phyloP scores from a whole-genome alignment of 2,797 vertebrate genomes.

The Manis pentadactyla region DNA sequence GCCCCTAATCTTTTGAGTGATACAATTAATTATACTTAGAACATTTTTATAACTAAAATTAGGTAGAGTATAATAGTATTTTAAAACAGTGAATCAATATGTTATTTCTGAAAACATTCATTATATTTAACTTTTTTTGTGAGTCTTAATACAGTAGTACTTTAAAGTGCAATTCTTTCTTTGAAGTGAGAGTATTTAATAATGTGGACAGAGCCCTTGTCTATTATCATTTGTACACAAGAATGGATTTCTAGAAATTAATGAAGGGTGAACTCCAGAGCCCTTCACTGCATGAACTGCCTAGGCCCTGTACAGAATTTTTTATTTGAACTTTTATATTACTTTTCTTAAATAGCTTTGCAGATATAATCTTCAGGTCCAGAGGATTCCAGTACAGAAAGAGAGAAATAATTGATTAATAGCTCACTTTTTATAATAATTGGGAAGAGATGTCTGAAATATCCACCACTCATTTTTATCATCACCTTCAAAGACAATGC shows the following conservation, averaged over 20 bases:
- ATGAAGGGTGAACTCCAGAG: background rate
- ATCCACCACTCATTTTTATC: background rate
- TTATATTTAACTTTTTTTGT: background rate
- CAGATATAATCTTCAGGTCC: background rate
- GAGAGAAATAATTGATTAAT: background rate
- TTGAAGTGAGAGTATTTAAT: background rate
- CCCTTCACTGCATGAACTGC: background rate
- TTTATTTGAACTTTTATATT: background rate
- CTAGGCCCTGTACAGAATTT: background rate
- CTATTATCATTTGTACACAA: background rate
- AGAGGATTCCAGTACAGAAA: background rate
- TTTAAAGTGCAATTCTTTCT: background rate
- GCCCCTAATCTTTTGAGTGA: background rate
- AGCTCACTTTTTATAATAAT: background rate
- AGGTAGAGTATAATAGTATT: background rate
- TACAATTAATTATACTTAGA: background rate
- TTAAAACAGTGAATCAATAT: background rate
- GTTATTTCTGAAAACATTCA: background rate
- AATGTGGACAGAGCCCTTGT: background rate
- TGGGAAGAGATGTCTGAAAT: background rate
- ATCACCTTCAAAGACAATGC: constrained; percentile 1
- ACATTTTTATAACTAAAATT: background rate
- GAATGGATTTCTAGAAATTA: background rate
- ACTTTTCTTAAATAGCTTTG: background rate
- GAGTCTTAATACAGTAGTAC: background rate